A percentile compares a stretch with the other conserved stretches of the same genome.
Evolutionary conservation across 2,113 vertebrate genomes (phyloP).

Genomic region (Manacus vitellinus): DNA sequence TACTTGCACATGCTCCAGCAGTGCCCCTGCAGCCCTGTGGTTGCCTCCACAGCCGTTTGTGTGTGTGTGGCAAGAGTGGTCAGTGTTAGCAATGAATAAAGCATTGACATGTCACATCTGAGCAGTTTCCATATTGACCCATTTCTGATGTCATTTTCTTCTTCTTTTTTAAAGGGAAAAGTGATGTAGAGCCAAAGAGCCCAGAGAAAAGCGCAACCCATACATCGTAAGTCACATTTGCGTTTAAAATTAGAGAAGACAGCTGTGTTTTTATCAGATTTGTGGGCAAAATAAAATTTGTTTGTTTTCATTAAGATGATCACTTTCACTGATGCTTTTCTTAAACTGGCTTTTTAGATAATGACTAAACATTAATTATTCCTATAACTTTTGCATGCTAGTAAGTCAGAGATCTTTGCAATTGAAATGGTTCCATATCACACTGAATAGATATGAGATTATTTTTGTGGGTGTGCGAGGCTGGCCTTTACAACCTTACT

Average conservation of each 20-base stretch:
- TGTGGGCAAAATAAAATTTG: constrained; percentile 29
- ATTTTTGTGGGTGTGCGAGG: background rate
- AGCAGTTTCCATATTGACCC: constrained; percentile 27
- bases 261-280: constrained; percentile 41
- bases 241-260: constrained; percentile 30
- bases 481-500: constrained; percentile 23
- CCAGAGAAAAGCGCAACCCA: constrained; percentile 85
- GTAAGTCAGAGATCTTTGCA: constrained; percentile 28
- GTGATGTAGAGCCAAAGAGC: constrained; percentile 82
- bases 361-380: constrained; percentile 55
- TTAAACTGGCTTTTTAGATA: constrained; percentile 47
- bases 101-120: constrained; percentile 22
- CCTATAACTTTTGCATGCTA: background rate
- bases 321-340: constrained; percentile 35
- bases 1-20: background rate
- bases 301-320: constrained; percentile 51
- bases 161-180: constrained; percentile 82
- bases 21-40: background rate
- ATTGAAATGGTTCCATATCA: background rate
- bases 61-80: background rate
- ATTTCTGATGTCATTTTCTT: constrained; percentile 61
- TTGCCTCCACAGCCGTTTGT: background rate
- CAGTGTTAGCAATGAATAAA: constrained; percentile 31
- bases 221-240: constrained; percentile 91
- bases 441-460: background rate